Conservation (phyloP, 2,797 vertebrate species). For the Clarias platycephalus region DNA sequence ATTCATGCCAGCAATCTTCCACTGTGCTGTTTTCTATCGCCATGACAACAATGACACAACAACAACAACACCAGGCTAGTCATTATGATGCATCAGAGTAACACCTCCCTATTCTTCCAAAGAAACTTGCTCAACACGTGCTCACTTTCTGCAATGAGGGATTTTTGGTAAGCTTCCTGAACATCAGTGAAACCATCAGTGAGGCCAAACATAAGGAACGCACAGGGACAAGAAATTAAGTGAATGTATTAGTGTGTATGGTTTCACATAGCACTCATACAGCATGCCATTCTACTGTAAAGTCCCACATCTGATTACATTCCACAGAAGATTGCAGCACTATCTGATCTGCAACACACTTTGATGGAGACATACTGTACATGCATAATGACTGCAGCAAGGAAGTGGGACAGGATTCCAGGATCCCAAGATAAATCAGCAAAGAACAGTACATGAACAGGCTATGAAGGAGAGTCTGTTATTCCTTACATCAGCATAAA, state of each 20-base stretch:
- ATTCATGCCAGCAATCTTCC: too few species aligned
- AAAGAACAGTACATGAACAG: too few species aligned
- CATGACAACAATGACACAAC: not conserved
- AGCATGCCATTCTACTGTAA: not conserved
- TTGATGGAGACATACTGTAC: not conserved
- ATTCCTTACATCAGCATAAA: not conserved
- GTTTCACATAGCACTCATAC: not conserved
- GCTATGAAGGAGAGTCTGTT: not conserved
- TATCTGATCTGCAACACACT: slow-evolving; percentile 8
- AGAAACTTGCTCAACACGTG: not conserved
- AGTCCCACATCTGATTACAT: slow-evolving; percentile 27
- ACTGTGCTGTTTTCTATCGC: not conserved
- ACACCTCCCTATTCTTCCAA: not conserved
- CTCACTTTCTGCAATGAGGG: not conserved
- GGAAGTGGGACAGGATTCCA: not conserved
- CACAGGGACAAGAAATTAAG: not conserved
- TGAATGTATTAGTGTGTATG: not conserved
- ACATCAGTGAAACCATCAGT: not conserved
- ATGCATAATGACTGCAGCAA: not conserved
- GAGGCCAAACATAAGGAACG: not conserved
- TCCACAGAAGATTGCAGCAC: slow-evolving; percentile 11
- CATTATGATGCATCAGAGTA: not conserved
- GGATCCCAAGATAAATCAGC: not conserved
- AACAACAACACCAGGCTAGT: not conserved
- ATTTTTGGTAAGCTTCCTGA: not conserved